phyloP scores from a whole-genome alignment of 1,140 invertebrate genomes.

The Caerostris extrusa region DNA sequence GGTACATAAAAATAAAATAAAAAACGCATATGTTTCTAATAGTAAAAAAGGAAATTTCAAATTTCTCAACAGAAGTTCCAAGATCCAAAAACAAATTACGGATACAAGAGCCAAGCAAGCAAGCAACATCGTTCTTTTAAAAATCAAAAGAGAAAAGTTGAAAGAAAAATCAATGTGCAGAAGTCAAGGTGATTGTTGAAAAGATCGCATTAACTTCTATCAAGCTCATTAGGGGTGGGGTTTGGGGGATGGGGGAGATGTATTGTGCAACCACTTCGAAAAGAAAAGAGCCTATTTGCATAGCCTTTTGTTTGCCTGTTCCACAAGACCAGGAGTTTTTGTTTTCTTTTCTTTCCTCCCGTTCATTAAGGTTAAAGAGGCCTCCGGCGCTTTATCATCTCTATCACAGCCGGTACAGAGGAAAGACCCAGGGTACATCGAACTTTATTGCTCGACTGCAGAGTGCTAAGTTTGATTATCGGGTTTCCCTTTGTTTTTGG shows the following conservation, averaged over 20 bases:
- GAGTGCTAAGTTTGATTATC: not conserved
- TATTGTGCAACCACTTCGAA: constrained; percentile 25
- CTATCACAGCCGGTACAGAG: not conserved
- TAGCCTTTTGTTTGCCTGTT: constrained; percentile 65
- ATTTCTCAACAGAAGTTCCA: too few relatives aligned
- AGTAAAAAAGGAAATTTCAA: too few relatives aligned
- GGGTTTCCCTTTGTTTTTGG: not conserved
- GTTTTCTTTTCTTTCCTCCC: constrained; percentile 38
- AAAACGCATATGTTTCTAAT: too few relatives aligned
- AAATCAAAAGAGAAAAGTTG: not conserved
- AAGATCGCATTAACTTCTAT: constrained; percentile 71
- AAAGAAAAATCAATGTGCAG: constrained; percentile 36
- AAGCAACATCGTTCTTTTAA: not conserved
- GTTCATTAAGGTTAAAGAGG: constrained; percentile 76
- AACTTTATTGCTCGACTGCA: not conserved
- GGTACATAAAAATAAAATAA: too few relatives aligned
- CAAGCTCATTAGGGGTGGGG: constrained; percentile 64
- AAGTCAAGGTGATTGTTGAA: constrained; percentile 46
- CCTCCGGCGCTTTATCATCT: constrained; percentile 61
- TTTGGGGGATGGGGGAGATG: not conserved
- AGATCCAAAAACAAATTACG: too few relatives aligned
- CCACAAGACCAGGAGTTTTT: constrained; percentile 48
- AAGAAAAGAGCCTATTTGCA: constrained; percentile 74
- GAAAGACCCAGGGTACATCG: constrained; percentile 55
- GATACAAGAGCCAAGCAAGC: too few relatives aligned